These are phyloP conservation scores for Cassiopea andromeda DNA, from an alignment of 30 jellyfish, hydroid and myxozoan genomes.

Conservation along the genomic window DNA sequence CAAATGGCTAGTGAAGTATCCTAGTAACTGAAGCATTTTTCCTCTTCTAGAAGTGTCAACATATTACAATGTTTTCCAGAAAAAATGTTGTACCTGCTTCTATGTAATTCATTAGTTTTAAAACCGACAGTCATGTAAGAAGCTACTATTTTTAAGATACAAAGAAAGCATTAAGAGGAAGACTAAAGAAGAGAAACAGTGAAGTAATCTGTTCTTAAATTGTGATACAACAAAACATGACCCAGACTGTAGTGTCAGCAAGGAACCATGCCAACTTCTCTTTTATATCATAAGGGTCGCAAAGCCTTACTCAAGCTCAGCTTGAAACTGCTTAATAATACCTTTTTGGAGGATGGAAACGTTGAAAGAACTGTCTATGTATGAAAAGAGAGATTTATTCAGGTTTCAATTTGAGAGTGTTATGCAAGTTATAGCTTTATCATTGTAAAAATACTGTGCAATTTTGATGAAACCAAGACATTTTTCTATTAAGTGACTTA, in stretches of 20 bases:
- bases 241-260: constrained; percentile 38
- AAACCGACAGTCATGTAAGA: not conserved
- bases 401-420: too few relatives aligned
- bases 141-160: not conserved
- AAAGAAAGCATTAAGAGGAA: not conserved
- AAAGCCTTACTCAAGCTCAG: not conserved
- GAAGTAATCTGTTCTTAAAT: constrained; percentile 5
- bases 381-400: too few relatives aligned
- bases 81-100: not conserved
- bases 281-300: constrained; percentile 2
- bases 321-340: not conserved
- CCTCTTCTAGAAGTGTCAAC: too few relatives aligned
- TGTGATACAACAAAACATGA: constrained; percentile 26
- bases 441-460: too few relatives aligned
- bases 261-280: constrained; percentile 17
- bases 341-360: not conserved
- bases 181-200: not conserved
- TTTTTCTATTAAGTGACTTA: too few relatives aligned
- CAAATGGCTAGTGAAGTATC: too few relatives aligned
- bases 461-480: too few relatives aligned
- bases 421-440: too few relatives aligned
- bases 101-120: not conserved
- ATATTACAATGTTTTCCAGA: too few relatives aligned
- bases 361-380: too few relatives aligned
- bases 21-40: too few relatives aligned